Base-by-base conservation (phyloP, 2,113 vertebrate species). In the Saimiri boliviensis region DNA sequence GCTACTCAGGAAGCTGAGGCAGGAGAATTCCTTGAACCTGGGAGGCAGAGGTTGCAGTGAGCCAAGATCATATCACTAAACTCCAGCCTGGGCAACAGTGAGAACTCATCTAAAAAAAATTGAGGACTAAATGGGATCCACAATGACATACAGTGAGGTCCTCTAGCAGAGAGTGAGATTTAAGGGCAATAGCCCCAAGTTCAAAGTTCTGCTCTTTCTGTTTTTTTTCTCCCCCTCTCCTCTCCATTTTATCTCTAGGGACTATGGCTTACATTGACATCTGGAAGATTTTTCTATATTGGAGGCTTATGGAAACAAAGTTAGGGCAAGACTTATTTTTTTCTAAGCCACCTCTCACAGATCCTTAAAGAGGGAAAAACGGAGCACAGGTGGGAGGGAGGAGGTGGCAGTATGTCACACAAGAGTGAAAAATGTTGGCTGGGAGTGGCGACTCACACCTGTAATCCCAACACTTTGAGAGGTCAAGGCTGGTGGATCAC, bases 391-490 rank as follows among this genome's bases (percentile, higher is more conserved):
- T 52, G 16, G 52, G 52, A 52, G 8, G 5, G 5, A 32, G 9
- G 3, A 4, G 27, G 30, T 2, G 8, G 49, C 2, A 3, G 30
- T 8, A 5, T 9, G 8, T 56, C 13, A 0, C 3, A 4, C 4
- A 37, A 71, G 9, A 68, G 88, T 9, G 49, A 73, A 66, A n/a
- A 52, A 27, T 30, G 17, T 63, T 63, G 27, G 60, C 60, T 30
- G 60, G 27, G 27, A 63, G 60, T 0, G 1, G 27, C 6, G 27
- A 13, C 60, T 63, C 27, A 63, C 11, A 13, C 27, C 60, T 63
- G 60, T 32, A 32, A 63, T 63, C 60, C 27, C 27, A 63, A 30
- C 60, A 63, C 27, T 32, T 63, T 63, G 27, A 30, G 60, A 63
- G 60, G 60, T 12, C 27, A 6, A 63, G 60, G 60, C 13, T 12